Evolutionary conservation across 2,113 vertebrate genomes (phyloP), one percentile per base, ranked within the genome.

Genomic region (Prinia subflava): DNA sequence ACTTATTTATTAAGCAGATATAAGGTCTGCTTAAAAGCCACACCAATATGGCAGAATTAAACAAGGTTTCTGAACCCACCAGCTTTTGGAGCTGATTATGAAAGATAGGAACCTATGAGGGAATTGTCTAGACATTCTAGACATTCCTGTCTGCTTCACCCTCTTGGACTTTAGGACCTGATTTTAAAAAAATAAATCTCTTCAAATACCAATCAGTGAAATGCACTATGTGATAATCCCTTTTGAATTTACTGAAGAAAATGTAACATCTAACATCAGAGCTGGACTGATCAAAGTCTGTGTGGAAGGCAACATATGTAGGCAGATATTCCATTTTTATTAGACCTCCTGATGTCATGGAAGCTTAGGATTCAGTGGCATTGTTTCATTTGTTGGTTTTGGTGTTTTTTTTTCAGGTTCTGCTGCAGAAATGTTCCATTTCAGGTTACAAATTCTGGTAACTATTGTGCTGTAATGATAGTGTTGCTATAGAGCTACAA

Each of bases 401-500:
- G n/a, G 5, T 0, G 8, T 46, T 11, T 50, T 74, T 81, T 60
- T 67, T 64, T 35, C 28, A 75, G 55, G 78, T 84, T 90, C 78
- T 95, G 81, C 84, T n/a, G 88, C 71, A 83, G 67, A 46, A 69
- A 47, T 78, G 79, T 93, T 90, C 79, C 83, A 86, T 92, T 95
- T 94, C 83, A 81, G 83, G 75, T 74, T 81, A 81, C 59, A 89
- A 62, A 90, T 81, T 73, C 24, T 70, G 64, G 71, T 90, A 90
- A 50, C 86, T 59, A 86, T 83, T 95, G 94, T 93, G 80, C 92
- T 78, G 33, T 68, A 93, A 93, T 47, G 57, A 73, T 16, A 50
- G 86, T 87, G 95, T 94, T 97, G 96, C 91, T 94, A 95, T 93
- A 97, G 95, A 90, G 92, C 92, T 93, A 44, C 73, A 67, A 39